Evolutionary conservation across 2,797 vertebrate genomes (phyloP).

Genomic region (Acanthurus lineatus): DNA sequence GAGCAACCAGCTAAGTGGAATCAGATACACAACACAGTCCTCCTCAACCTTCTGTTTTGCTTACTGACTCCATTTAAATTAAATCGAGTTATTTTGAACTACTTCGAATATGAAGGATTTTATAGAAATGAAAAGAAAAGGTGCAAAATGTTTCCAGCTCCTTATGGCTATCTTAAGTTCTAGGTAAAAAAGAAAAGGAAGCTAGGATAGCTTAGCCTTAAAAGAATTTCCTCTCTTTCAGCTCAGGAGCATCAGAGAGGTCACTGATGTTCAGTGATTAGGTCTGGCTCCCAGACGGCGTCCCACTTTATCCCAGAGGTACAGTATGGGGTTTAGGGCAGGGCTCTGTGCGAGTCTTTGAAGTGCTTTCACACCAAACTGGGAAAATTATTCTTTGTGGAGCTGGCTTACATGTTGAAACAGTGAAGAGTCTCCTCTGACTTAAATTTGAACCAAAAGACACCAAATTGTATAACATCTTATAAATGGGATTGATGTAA

Average conservation of each 20-base stretch:
- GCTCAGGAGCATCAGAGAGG: background rate
- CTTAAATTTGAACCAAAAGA: background rate
- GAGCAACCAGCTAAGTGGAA: constrained; percentile 70
- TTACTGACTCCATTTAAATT: too few relatives aligned
- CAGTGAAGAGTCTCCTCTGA: too few relatives aligned
- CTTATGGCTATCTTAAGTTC: too few relatives aligned
- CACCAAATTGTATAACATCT: background rate
- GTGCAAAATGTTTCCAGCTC: too few relatives aligned
- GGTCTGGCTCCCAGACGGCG: background rate
- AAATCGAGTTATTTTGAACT: too few relatives aligned
- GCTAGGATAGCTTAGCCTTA: too few relatives aligned
- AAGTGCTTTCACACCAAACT: background rate
- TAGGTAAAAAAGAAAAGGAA: too few relatives aligned
- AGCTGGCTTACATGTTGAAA: background rate
- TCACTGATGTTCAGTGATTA: background rate
- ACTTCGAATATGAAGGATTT: too few relatives aligned
- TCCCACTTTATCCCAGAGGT: background rate
- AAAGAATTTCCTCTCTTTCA: constrained; percentile 2
- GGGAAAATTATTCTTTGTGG: background rate
- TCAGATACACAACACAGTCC: constrained; percentile 55
- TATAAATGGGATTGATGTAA: background rate
- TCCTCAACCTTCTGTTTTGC: too few relatives aligned
- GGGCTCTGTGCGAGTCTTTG: background rate
- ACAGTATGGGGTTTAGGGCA: background rate
- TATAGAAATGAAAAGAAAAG: too few relatives aligned